phyloP scores from a whole-genome alignment of 2,797 vertebrate genomes.

The Octomys mimax region DNA sequence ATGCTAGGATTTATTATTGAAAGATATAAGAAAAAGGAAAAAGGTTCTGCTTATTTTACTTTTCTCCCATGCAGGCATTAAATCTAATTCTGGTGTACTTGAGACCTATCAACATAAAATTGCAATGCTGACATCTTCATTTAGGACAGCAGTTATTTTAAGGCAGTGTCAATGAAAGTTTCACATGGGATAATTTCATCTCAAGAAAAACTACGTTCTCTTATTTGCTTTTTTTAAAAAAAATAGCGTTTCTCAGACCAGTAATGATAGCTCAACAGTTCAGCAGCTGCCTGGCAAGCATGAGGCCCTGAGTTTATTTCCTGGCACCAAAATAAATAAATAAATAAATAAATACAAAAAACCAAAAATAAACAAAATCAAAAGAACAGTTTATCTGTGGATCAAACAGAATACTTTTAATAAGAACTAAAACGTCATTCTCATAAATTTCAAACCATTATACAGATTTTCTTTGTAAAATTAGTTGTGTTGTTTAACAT shows the following conservation, averaged over 20 bases:
- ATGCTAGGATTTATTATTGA: background rate
- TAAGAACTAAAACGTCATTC: background rate
- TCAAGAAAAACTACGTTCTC: background rate
- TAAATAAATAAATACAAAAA: no score
- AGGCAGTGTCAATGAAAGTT: background rate
- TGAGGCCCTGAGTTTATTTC: no score
- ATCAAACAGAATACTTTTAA: background rate
- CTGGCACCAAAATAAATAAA: no score
- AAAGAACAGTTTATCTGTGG: background rate
- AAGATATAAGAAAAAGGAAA: conserved; percentile 4
- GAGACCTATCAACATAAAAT: background rate
- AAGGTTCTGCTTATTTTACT: conserved; percentile 2
- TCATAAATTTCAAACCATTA: background rate
- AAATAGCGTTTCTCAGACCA: no score
- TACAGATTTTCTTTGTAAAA: background rate
- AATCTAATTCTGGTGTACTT: conserved; percentile 6
- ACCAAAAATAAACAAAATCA: background rate
- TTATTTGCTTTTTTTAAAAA: background rate
- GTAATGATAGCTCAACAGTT: no score
- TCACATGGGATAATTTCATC: background rate
- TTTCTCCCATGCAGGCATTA: background rate
- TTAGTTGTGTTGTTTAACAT: background rate
- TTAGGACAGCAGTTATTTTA: conserved; percentile 44
- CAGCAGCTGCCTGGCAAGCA: no score
- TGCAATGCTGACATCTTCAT: background rate